Percentiles rank a stretch among this genome's conserved stretches.
Conservation (phyloP, 2,797 vertebrate species). For the Eulemur rubriventer region DNA sequence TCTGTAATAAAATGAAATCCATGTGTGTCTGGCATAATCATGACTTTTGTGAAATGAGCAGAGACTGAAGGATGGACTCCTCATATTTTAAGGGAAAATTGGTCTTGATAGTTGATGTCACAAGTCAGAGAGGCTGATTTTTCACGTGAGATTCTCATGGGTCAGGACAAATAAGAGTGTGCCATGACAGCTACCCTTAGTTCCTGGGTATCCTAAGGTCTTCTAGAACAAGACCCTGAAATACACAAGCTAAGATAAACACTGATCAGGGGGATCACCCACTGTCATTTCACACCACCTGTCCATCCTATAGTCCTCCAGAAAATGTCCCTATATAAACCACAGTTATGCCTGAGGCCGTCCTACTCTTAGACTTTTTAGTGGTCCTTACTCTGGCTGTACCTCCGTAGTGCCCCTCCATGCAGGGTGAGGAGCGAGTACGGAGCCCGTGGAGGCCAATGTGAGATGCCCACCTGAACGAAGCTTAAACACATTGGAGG, state of each 20-base stretch:
- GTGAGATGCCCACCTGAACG: background rate
- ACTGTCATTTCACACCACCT: background rate
- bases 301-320: background rate
- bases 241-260: background rate
- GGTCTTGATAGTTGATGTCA: background rate
- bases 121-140: background rate
- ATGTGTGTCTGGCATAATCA: background rate
- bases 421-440: background rate
- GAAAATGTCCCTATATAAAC: background rate
- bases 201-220: background rate
- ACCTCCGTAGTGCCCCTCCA: background rate
- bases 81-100: background rate
- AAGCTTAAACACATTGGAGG: background rate
- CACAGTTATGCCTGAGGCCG: background rate
- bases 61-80: background rate
- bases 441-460: too few relatives aligned
- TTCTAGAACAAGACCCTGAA: background rate
- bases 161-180: background rate
- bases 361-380: background rate
- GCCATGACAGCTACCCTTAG: background rate
- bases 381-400: background rate
- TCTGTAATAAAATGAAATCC: background rate
- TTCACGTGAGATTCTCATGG: background rate
- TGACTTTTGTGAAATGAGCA: background rate
- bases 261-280: fast-evolving